Percentiles rank a stretch among this genome's conserved stretches.
These are phyloP conservation scores for Larimichthys crocea DNA, from an alignment of 2,113 vertebrate genomes.

Conservation along the genomic window DNA sequence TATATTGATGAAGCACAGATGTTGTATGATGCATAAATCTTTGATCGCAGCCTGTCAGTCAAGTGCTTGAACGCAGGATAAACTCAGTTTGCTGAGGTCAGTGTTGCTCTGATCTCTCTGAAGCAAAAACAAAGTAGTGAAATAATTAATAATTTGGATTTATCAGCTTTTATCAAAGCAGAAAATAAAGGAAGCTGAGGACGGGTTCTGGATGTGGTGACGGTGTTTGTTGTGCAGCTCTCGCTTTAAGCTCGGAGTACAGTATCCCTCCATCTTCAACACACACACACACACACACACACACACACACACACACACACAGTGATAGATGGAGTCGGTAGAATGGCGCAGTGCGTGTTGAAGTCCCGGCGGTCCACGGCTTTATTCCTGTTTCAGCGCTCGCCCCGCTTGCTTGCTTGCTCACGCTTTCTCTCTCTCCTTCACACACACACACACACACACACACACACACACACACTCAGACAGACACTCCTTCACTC, in stretches of 20 bases:
- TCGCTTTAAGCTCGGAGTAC: constrained; percentile 5
- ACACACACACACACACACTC: not conserved
- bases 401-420: not conserved
- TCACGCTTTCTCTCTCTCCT: not conserved
- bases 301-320: constrained; percentile 19
- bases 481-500: not conserved
- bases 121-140: constrained; percentile 20
- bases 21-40: not conserved
- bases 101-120: constrained; percentile 22
- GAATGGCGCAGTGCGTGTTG: constrained; percentile 65
- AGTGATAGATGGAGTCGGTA: constrained; percentile 66
- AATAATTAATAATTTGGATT: constrained; percentile 59
- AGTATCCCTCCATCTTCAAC: constrained; percentile 19
- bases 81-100: no score
- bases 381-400: constrained; percentile 62
- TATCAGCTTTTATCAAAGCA: constrained; percentile 51
- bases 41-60: not conserved
- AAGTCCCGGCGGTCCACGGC: constrained; percentile 53
- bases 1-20: no score
- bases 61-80: not conserved
- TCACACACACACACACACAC: constrained; percentile 1
- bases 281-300: constrained; percentile 26
- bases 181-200: constrained; percentile 28
- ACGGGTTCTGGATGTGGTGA: not conserved
- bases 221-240: constrained; percentile 8